These are phyloP conservation scores for Venustaconcha ellipsiformis DNA, from an alignment of 1,140 invertebrate species.

Conservation along the genomic window DNA sequence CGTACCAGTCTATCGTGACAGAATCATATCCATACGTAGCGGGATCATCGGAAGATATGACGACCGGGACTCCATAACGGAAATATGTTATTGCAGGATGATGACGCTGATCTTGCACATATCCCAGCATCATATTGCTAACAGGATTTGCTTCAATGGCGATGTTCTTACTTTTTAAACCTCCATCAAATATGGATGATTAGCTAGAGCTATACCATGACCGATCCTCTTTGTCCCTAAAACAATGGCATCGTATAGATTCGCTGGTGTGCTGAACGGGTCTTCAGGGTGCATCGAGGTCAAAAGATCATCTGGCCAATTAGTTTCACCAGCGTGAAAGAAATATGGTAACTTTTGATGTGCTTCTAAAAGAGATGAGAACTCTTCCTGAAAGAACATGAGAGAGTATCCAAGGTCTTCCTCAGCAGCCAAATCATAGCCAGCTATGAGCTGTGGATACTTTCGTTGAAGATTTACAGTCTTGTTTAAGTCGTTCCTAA, in stretches of 20 bases:
- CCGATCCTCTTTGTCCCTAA: slow-evolving; percentile 44
- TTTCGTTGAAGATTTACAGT: slow-evolving; percentile 25
- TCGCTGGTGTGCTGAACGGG: slow-evolving; percentile 36
- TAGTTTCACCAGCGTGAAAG: slow-evolving; percentile 51
- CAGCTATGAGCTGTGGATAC: slow-evolving; percentile 46
- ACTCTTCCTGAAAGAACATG: slow-evolving; percentile 38
- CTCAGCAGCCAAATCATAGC: slow-evolving; percentile 52
- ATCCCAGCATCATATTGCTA: slow-evolving; percentile 51
- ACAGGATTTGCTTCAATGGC: slow-evolving; percentile 48
- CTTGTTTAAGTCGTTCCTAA: slow-evolving; percentile 16
- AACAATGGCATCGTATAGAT: slow-evolving; percentile 45
- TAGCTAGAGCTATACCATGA: slow-evolving; percentile 45
- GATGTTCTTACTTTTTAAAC: slow-evolving; percentile 39
- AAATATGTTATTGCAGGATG: slow-evolving; percentile 47
- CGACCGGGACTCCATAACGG: slow-evolving; percentile 46
- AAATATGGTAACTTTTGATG: slow-evolving; percentile 36
- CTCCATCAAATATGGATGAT: slow-evolving; percentile 45
- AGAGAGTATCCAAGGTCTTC: slow-evolving; percentile 52
- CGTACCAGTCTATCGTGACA: slow-evolving; percentile 55
- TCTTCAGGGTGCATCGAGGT: slow-evolving; percentile 36
- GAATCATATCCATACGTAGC: slow-evolving; percentile 51
- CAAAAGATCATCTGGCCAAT: slow-evolving; percentile 49
- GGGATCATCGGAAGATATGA: slow-evolving; percentile 52
- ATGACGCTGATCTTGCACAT: slow-evolving; percentile 43
- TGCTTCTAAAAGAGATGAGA: slow-evolving; percentile 16